Evolutionary conservation across 2,888 invertebrate species (phyloP).

Genomic region (Drosophila austrosaltans): DNA sequence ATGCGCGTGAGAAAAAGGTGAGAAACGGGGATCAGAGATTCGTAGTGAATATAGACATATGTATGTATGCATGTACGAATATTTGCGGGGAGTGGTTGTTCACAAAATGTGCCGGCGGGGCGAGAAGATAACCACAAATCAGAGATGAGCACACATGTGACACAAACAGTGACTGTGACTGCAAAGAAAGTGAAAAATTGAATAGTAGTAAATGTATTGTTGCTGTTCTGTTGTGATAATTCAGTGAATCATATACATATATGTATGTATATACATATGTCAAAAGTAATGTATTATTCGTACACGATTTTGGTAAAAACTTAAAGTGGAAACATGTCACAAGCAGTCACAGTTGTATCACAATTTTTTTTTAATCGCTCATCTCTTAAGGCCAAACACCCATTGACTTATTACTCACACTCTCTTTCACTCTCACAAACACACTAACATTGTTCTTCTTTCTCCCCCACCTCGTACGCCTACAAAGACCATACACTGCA

Average conservation of each 20-base stretch:
- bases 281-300: too few species aligned
- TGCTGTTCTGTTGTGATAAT: neutral
- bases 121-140: conserved; percentile 14
- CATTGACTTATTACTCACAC: conserved; percentile 1
- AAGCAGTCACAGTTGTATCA: neutral
- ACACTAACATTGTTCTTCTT: neutral
- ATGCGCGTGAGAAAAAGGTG: conserved; percentile 93
- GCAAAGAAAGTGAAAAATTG: neutral
- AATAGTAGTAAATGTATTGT: neutral
- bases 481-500: conserved; percentile 89
- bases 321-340: too few species aligned
- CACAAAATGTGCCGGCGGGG: neutral
- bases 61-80: neutral
- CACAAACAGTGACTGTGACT: conserved; percentile 19
- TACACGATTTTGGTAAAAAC: too few species aligned
- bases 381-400: neutral
- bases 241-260: neutral
- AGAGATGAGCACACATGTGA: conserved; percentile 31
- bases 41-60: neutral
- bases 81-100: neutral
- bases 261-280: neutral
- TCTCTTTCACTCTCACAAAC: too few species aligned
- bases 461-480: conserved; percentile 42
- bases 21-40: conserved; percentile 22
- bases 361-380: neutral